Evolutionary conservation across 2,888 invertebrate species (phyloP).

Genomic region (Ochropleura leucogaster): DNA sequence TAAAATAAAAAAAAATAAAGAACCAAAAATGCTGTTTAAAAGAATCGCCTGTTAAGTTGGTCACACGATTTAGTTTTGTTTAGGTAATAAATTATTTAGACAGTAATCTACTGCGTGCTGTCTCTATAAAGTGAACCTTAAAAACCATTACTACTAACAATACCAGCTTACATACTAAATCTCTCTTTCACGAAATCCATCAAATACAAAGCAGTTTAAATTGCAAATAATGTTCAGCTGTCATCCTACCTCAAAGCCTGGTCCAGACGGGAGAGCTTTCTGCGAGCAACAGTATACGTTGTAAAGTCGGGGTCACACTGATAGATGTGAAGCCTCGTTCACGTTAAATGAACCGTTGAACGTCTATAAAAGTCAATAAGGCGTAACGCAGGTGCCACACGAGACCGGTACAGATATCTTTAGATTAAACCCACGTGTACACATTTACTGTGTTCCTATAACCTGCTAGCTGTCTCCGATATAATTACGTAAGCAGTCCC

Average conservation of each 20-base stretch:
- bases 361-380: conserved; percentile 75
- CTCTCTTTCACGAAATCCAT: conserved; percentile 24
- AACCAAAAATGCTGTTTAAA: neutral
- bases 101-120: too few relatives aligned
- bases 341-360: conserved; percentile 72
- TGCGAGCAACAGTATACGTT: conserved; percentile 41
- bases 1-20: neutral
- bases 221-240: conserved; percentile 46
- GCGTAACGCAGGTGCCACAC: conserved; percentile 77
- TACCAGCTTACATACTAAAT: conserved; percentile 5
- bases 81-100: neutral
- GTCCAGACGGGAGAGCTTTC: conserved; percentile 21
- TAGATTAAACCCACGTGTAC: conserved; percentile 57
- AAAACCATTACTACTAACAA: conserved; percentile 10
- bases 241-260: conserved; percentile 30
- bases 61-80: neutral
- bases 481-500: conserved; percentile 38
- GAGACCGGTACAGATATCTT: conserved; percentile 59
- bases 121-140: neutral
- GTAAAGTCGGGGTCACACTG: conserved; percentile 48
- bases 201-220: conserved; percentile 32
- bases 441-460: conserved; percentile 44
- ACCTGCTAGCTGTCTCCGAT: conserved; percentile 31
- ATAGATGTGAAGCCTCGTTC: conserved; percentile 46
- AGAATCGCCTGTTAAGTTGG: neutral